Percentiles rank a stretch among this genome's conserved stretches.
phyloP scores from a whole-genome alignment of 2,113 vertebrate genomes.

The Capricornis sumatraensis region DNA sequence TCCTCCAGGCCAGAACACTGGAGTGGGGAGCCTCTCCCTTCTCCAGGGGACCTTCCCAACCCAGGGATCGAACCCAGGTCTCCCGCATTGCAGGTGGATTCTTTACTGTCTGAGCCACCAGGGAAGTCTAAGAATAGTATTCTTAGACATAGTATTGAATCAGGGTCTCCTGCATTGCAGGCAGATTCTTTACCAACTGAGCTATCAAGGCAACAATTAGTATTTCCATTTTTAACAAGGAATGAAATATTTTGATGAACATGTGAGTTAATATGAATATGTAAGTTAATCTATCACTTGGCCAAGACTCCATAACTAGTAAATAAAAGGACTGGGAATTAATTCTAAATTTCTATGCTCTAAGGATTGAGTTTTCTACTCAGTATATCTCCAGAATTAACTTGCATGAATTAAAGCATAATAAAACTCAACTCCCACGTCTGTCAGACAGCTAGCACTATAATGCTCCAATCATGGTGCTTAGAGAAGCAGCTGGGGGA shows the following conservation, averaged over 20 bases:
- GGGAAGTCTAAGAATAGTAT: no score
- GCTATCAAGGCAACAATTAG: not conserved
- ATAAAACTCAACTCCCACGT: not conserved
- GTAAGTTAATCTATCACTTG: not conserved
- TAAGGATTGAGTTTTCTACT: not conserved
- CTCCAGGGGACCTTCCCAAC: not conserved
- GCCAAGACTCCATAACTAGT: not conserved
- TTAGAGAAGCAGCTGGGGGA: not conserved
- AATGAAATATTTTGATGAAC: not conserved
- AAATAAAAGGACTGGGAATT: not conserved
- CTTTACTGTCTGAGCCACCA: not conserved
- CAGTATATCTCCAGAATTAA: not conserved
- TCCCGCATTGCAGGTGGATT: accelerated
- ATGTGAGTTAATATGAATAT: not conserved
- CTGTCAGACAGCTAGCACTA: not conserved
- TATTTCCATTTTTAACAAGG: not conserved
- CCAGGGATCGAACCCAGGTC: not conserved
- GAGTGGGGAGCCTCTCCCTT: not conserved
- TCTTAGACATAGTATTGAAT: not conserved
- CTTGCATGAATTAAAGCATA: not conserved
- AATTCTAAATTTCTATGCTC: not conserved
- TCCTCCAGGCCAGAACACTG: not conserved
- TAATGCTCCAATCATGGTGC: not conserved
- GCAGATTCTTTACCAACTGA: not conserved
- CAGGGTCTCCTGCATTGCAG: not conserved